These are phyloP conservation scores for Dryas iulia DNA, from an alignment of 1,140 invertebrate species.

Conservation along the genomic window DNA sequence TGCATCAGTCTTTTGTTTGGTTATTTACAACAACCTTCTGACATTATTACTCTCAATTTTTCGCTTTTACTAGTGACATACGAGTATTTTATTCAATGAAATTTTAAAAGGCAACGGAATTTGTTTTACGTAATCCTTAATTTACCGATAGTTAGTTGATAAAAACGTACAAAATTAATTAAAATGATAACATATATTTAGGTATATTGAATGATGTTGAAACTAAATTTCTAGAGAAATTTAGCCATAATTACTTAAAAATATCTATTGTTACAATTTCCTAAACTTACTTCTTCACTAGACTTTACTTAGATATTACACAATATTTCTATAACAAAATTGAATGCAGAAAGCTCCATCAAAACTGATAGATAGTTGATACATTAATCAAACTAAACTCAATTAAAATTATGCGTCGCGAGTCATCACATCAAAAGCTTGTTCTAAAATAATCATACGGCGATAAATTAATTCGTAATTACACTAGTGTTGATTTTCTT, in stretches of 20 bases:
- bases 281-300: neutral
- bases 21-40: too few species aligned
- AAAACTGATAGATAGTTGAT: slow-evolving; percentile 1
- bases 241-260: neutral
- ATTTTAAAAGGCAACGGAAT: neutral
- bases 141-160: neutral
- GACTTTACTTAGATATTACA: neutral
- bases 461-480: slow-evolving; percentile 73
- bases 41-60: neutral
- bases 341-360: neutral
- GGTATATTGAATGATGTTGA: too few species aligned
- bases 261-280: neutral
- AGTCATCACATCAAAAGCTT: slow-evolving; percentile 55
- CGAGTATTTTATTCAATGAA: neutral
- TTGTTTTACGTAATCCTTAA: neutral
- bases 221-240: too few species aligned
- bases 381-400: slow-evolving; percentile 54
- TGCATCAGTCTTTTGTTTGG: too few species aligned
- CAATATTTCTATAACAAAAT: neutral
- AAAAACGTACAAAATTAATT: too few species aligned
- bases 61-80: neutral
- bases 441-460: slow-evolving; percentile 56
- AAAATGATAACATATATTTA: too few species aligned
- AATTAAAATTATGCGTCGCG: slow-evolving; percentile 49
- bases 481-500: slow-evolving; percentile 68